Evolutionary conservation across 2,113 vertebrate genomes (phyloP).

Genomic region (Cepphus grylle): DNA sequence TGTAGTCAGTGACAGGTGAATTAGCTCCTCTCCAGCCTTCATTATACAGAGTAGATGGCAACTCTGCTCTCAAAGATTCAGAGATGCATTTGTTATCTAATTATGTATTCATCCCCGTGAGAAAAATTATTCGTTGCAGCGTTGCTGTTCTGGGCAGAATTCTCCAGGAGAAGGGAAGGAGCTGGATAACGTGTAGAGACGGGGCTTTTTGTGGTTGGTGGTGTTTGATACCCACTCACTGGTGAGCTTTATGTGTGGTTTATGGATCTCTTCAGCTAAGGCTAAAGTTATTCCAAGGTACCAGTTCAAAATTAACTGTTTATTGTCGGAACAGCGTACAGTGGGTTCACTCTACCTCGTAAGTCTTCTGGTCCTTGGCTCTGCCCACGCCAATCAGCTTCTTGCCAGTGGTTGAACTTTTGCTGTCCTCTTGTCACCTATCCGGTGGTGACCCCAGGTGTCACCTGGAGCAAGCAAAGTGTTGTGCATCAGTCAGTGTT

Average conservation of each 20-base stretch:
- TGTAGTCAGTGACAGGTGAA: not conserved
- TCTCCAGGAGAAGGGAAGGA: not conserved
- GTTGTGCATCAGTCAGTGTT: not conserved
- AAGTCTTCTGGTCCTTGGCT: not conserved
- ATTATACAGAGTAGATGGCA: not conserved
- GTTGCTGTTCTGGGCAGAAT: not conserved
- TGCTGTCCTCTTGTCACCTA: not conserved
- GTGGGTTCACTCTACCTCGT: not conserved
- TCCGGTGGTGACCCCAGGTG: not conserved
- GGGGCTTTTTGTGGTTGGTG: not conserved
- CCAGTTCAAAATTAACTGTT: not conserved
- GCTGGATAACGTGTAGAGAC: not conserved
- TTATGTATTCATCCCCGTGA: not conserved
- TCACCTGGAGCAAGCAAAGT: not conserved
- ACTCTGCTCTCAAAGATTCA: not conserved
- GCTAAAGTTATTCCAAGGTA: not conserved
- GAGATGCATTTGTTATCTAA: not conserved
- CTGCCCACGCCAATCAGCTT: not conserved
- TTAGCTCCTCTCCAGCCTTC: not conserved
- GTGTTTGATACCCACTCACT: not conserved
- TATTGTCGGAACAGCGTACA: not conserved
- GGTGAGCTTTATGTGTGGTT: not conserved
- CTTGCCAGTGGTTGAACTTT: not conserved
- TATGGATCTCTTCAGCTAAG: not conserved
- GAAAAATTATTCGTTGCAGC: not conserved